phyloP scores from a whole-genome alignment of 2,888 invertebrate genomes.

The Merodon equestris region DNA sequence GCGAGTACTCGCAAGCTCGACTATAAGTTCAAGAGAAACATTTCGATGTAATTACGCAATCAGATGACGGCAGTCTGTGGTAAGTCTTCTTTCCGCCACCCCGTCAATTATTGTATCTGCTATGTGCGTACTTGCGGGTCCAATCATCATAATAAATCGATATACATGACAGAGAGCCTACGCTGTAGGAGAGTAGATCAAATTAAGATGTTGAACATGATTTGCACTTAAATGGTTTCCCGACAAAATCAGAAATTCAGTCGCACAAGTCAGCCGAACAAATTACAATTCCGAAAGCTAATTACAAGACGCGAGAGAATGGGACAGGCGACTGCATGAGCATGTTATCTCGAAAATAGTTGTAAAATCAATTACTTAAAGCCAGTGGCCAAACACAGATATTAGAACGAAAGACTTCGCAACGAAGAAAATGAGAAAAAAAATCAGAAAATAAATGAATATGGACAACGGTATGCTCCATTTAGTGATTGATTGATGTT shows the following conservation, averaged over 20 bases:
- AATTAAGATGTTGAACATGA: conserved; percentile 65
- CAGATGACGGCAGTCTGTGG: too few relatives aligned
- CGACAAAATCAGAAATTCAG: conserved; percentile 33
- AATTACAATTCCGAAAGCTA: conserved; percentile 63
- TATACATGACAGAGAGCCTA: conserved; percentile 9
- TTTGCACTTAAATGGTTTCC: conserved; percentile 59
- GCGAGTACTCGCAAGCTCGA: too few relatives aligned
- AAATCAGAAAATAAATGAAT: conserved; percentile 11
- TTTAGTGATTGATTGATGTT: conserved; percentile 11
- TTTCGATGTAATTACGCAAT: too few relatives aligned
- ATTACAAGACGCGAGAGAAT: conserved; percentile 25
- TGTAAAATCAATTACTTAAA: conserved; percentile 63
- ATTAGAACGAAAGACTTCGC: not conserved
- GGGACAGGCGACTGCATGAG: conserved; percentile 19
- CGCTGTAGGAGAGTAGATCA: conserved; percentile 56
- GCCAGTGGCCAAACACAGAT: conserved; percentile 19
- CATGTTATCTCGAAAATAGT: conserved; percentile 42
- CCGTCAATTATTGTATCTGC: too few relatives aligned
- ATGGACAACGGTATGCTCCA: conserved; percentile 5
- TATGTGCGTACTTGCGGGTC: too few relatives aligned
- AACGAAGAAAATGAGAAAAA: not conserved
- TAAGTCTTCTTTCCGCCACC: too few relatives aligned
- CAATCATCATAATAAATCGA: too few relatives aligned
- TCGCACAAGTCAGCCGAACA: conserved; percentile 31
- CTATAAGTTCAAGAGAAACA: too few relatives aligned